These are phyloP conservation scores for Ammodytes marinus DNA, from an alignment of 2,113 vertebrate genomes.

Conservation along the genomic window DNA sequence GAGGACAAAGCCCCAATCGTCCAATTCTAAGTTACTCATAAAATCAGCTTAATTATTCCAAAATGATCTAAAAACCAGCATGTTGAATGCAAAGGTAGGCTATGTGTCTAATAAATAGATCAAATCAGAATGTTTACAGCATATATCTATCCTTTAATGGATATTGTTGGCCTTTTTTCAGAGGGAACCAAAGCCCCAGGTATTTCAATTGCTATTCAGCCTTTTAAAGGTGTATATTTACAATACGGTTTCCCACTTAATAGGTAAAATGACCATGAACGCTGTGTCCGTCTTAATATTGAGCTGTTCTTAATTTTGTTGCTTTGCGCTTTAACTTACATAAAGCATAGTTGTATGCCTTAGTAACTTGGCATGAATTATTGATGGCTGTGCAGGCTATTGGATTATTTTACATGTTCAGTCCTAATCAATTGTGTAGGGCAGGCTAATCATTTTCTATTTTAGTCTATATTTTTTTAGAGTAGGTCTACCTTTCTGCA, in stretches of 20 bases:
- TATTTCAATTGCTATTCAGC: not conserved
- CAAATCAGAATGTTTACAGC: not conserved
- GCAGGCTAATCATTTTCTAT: not conserved
- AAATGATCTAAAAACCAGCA: not conserved
- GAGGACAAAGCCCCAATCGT: not conserved
- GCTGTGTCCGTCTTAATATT: not conserved
- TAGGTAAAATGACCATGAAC: not conserved
- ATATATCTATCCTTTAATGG: not conserved
- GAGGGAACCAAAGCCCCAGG: not conserved
- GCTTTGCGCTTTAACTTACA: not conserved
- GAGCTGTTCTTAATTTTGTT: not conserved
- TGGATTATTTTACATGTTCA: not conserved
- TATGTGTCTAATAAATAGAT: not conserved
- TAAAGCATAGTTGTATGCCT: not conserved
- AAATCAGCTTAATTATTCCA: not conserved
- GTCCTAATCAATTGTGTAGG: not conserved
- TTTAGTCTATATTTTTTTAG: not conserved
- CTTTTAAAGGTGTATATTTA: constrained; percentile 1
- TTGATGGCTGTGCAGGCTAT: not conserved
- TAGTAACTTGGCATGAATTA: not conserved
- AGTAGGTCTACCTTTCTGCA: not conserved
- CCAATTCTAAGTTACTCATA: no score
- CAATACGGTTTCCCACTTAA: not conserved
- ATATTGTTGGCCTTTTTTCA: not conserved
- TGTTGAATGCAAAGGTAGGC: not conserved